Base-by-base conservation (phyloP, 2,113 vertebrate genomes). In the Holacanthus passer region DNA sequence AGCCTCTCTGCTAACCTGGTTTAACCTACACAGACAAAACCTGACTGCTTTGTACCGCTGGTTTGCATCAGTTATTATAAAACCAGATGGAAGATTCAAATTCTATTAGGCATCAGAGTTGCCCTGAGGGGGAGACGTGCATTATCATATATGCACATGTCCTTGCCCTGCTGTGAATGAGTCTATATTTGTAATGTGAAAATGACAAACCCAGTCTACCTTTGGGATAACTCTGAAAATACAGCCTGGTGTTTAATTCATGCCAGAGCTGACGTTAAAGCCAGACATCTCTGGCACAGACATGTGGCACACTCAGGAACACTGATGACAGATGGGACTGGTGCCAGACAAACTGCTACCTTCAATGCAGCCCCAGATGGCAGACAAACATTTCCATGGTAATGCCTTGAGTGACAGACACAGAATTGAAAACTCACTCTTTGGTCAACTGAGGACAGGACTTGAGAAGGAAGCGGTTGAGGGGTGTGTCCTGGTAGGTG, bases 391-490 rank as follows among this genome's bases (percentile, higher is more conserved):
- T 88, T 58, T 74, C 85, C 65, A 64, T 47, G 79, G 82, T 16
- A 86, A 91, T 67, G 7, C 14, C n/a, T 58, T 24, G 52, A 84
- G 43, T 53, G 58, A 82, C 74, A 82, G 35, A 74, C 37, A 43
- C 20, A 65, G 29, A 74, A 20, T 64, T 22, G 27, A 20, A 31
- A 63, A 97, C 98, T 99, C 93, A 99, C 98, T 99, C 98, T 99
- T 98, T 99, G 96, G 97, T 99, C 94, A 99, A 87, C 78, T 97
- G 95, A 13, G 97, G 95, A 87, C 98, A 99, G 83, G 97, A 99
- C 89, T 99, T 99, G 69, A 99, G 94, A 0, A 99, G 95, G 80
- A 99, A 99, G 50, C 93, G 96, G 11, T 96, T 96, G 77, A 99
- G 95, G 20, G 96, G 91, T 0, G 97, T 97, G 89, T 99, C 97